phyloP scores from a whole-genome alignment of 2,113 vertebrate species.

The Ursus arctos region DNA sequence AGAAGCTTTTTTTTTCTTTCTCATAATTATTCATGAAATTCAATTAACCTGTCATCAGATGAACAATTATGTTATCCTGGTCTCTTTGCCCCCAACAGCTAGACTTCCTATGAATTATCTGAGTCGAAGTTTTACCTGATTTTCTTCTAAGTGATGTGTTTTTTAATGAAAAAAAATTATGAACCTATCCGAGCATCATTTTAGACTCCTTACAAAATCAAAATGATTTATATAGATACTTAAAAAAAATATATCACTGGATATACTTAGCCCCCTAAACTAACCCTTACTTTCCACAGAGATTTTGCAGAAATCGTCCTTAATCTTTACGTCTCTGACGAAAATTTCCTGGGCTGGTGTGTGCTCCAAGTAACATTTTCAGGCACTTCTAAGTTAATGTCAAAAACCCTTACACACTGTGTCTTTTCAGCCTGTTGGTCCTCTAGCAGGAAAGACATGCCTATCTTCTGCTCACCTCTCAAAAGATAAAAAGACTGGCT shows the following conservation, averaged over 20 bases:
- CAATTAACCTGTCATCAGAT: slow-evolving; percentile 70
- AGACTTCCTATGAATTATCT: slow-evolving; percentile 15
- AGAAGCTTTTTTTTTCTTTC: not conserved
- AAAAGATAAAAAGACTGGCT: not conserved
- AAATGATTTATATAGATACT: not conserved
- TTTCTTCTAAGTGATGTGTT: slow-evolving; percentile 9
- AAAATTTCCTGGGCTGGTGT: not conserved
- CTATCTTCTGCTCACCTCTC: not conserved
- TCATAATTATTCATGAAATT: slow-evolving; percentile 72
- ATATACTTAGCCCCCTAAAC: not conserved
- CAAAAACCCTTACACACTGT: not conserved
- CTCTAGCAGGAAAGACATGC: not conserved
- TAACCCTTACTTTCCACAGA: not conserved
- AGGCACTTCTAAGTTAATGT: not conserved
- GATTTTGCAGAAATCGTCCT: not conserved
- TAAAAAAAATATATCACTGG: not conserved
- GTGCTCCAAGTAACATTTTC: not conserved
- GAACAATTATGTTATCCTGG: slow-evolving; percentile 58
- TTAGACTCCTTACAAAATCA: slow-evolving; percentile 47
- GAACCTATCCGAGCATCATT: not conserved
- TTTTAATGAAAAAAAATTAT: not conserved
- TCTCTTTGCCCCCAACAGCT: slow-evolving; percentile 41
- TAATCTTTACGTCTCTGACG: not conserved
- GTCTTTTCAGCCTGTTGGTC: not conserved
- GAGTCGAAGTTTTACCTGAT: slow-evolving; percentile 16